These are phyloP conservation scores for Scatophagus argus DNA, from an alignment of 2,113 vertebrate species.

Conservation along the genomic window DNA sequence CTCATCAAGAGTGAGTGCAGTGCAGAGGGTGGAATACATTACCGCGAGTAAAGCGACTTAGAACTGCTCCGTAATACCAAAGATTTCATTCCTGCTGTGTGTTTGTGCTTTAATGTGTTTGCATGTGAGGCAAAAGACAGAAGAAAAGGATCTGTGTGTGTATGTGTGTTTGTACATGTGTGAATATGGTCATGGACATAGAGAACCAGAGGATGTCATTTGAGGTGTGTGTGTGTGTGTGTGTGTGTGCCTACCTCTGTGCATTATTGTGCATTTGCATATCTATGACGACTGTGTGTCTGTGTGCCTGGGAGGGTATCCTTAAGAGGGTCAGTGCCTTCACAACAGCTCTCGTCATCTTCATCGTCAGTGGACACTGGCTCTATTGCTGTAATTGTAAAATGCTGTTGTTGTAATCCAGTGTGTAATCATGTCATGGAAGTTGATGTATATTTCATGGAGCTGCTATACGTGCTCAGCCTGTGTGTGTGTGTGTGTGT, in stretches of 20 bases:
- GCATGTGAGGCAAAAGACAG: not conserved
- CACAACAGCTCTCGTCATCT: conserved; percentile 58
- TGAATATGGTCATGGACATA: not conserved
- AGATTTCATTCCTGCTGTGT: conserved; percentile 17
- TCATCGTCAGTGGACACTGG: conserved; percentile 34
- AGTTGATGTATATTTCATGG: conserved; percentile 15
- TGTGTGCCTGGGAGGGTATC: conserved; percentile 24
- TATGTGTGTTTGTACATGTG: not conserved
- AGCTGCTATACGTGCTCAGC: not conserved
- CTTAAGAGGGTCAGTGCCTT: conserved; percentile 44
- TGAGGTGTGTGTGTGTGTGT: conserved; percentile 2
- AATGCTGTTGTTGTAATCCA: conserved; percentile 2
- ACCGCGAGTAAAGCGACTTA: conserved; percentile 57
- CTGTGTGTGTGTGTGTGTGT: not conserved
- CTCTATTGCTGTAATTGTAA: conserved; percentile 43
- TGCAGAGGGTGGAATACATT: conserved; percentile 50
- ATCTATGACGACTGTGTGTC: not conserved
- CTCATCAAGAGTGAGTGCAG: conserved; percentile 10
- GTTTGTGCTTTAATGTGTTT: conserved; percentile 23
- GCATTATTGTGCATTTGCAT: not conserved
- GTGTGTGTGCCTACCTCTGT: not conserved
- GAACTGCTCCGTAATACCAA: conserved; percentile 35
- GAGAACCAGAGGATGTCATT: not conserved
- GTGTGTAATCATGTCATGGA: not conserved
- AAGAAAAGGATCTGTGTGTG: not conserved